Conservation (phyloP, 1,140 invertebrate genomes). For the Heterodera carotae region DNA sequence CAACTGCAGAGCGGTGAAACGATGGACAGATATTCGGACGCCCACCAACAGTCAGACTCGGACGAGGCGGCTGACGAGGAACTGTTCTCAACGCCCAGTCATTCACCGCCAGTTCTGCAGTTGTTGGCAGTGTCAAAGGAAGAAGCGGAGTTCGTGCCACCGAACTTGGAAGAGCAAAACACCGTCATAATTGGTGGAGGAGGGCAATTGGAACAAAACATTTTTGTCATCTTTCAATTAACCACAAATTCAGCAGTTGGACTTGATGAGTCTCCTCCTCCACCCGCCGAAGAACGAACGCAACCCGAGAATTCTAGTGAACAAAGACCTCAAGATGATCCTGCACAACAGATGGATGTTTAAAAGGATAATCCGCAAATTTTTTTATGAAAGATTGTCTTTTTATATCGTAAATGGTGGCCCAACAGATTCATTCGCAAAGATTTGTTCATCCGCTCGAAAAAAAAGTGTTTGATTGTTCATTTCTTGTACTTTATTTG, state of each 20-base stretch:
- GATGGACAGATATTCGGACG: slow-evolving; percentile 7
- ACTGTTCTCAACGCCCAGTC: slow-evolving; percentile 34
- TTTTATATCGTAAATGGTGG: not conserved
- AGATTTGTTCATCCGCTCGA: no score
- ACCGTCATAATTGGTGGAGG: no score
- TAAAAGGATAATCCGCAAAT: not conserved
- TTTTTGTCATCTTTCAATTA: no score
- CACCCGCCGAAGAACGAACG: no score
- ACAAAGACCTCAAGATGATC: not conserved
- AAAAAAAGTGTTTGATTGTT: no score
- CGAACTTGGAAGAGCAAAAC: not conserved
- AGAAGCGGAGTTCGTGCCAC: not conserved
- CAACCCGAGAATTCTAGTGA: not conserved
- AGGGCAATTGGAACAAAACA: no score
- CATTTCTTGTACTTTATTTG: no score
- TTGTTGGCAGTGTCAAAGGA: not conserved
- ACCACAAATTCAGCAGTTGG: no score
- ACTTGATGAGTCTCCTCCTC: not conserved
- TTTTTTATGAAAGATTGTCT: not conserved
- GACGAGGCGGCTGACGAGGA: slow-evolving; percentile 21
- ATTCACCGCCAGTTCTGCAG: slow-evolving; percentile 13
- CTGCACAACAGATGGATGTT: not conserved
- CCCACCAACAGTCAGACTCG: not conserved
- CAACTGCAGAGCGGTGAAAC: not conserved
- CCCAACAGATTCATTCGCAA: not conserved